These are phyloP conservation scores for Corbicula japonica DNA, from an alignment of 2,888 invertebrate genomes.

Conservation along the genomic window DNA sequence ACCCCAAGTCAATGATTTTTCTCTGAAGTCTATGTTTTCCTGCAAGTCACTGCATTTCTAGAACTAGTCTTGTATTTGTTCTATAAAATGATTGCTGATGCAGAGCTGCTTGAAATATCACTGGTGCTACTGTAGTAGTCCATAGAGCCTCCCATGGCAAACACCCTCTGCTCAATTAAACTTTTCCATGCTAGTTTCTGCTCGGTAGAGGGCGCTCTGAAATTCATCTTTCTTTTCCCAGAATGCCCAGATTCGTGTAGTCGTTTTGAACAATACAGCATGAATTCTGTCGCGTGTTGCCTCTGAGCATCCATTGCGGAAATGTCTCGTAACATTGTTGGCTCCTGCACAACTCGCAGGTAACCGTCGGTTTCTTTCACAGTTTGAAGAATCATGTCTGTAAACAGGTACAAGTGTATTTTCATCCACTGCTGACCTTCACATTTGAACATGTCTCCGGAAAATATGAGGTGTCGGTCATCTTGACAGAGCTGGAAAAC, in stretches of 20 bases:
- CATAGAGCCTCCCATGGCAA: conserved; percentile 67
- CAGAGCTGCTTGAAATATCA: conserved; percentile 67
- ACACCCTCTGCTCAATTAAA: conserved; percentile 82
- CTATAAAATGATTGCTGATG: conserved; percentile 63
- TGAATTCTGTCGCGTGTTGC: conserved; percentile 79
- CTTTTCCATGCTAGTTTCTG: conserved; percentile 84
- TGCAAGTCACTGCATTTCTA: too few species aligned
- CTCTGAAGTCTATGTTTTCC: too few species aligned
- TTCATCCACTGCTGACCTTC: conserved; percentile 79
- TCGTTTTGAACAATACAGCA: conserved; percentile 69
- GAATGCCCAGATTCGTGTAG: conserved; percentile 45
- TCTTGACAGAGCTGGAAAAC: conserved; percentile 81
- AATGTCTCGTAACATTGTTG: conserved; percentile 77
- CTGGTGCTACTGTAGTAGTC: conserved; percentile 73
- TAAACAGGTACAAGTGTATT: conserved; percentile 80
- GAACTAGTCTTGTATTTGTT: too few species aligned
- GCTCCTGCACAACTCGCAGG: conserved; percentile 78
- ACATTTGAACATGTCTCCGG: conserved; percentile 80
- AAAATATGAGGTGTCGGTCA: conserved; percentile 83
- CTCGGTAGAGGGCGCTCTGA: conserved; percentile 80
- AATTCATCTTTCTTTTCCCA: conserved; percentile 62
- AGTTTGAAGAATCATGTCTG: conserved; percentile 81
- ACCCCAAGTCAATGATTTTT: too few species aligned
- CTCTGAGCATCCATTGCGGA: conserved; percentile 76
- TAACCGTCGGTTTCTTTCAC: conserved; percentile 74